Conservation (phyloP, 2,113 vertebrate genomes). For the Podarcis raffonei region DNA sequence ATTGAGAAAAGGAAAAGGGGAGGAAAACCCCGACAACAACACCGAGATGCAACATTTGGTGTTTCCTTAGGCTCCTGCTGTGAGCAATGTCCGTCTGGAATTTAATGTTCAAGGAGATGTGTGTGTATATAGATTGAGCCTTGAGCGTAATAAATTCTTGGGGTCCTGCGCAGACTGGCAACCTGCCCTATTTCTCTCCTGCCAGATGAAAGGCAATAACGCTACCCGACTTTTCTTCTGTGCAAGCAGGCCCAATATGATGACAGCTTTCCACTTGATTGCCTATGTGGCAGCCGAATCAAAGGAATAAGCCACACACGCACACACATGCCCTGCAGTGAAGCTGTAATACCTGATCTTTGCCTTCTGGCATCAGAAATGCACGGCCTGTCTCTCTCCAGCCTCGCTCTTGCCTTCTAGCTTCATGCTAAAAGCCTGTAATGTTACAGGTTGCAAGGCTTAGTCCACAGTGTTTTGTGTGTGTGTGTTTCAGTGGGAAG, state of each 20-base stretch:
- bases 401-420: not conserved
- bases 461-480: not conserved
- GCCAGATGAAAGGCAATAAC: conserved; percentile 11
- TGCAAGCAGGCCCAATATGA: not conserved
- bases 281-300: conserved; percentile 22
- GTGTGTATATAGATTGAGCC: conserved; percentile 1
- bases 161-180: not conserved
- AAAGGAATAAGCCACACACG: not conserved
- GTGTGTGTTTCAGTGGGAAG: not conserved
- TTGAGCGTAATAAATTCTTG: conserved; percentile 17
- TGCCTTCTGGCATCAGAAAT: not conserved
- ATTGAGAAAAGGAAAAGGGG: not conserved
- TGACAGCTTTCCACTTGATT: conserved; percentile 31
- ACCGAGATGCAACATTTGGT: conserved; percentile 21
- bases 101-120: conserved; percentile 17
- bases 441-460: not conserved
- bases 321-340: not conserved
- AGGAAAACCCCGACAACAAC: not conserved
- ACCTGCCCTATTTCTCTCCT: not conserved
- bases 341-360: not conserved
- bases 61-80: conserved; percentile 32
- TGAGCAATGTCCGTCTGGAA: conserved; percentile 12
- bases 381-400: not conserved
- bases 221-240: conserved; percentile 1
- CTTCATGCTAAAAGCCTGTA: not conserved